Evolutionary conservation across 1,140 invertebrate genomes (phyloP).

Genomic region (Cataglyphis hispanica): DNA sequence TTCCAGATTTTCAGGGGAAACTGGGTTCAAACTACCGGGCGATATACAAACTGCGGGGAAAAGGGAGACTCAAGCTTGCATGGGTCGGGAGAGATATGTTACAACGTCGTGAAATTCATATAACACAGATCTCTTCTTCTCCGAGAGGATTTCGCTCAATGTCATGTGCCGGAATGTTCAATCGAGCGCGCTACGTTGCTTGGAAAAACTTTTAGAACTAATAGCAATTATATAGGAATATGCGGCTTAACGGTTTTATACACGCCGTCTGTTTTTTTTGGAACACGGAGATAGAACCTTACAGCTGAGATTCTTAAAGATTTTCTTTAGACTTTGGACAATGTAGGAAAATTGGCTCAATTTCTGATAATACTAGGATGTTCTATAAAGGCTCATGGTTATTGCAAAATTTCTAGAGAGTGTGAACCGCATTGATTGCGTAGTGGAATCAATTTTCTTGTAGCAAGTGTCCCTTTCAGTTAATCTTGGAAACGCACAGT

Average conservation of each 20-base stretch:
- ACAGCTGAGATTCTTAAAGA: not conserved
- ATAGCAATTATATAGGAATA: constrained; percentile 26
- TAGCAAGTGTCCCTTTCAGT: not conserved
- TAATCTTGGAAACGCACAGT: not conserved
- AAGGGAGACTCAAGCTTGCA: not conserved
- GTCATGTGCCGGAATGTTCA: not conserved
- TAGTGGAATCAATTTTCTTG: constrained; percentile 23
- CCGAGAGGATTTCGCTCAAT: constrained; percentile 15
- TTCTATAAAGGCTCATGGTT: constrained; percentile 24
- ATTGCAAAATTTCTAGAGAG: constrained; percentile 6
- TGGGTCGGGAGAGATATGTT: constrained; percentile 37
- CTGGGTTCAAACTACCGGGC: constrained; percentile 80
- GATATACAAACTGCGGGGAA: constrained; percentile 66
- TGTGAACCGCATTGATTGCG: not conserved
- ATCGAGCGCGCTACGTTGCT: constrained; percentile 16
- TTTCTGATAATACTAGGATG: constrained; percentile 4
- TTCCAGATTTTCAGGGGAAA: constrained; percentile 75
- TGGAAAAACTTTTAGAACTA: constrained; percentile 14
- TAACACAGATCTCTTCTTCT: constrained; percentile 71
- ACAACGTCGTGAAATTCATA: constrained; percentile 72
- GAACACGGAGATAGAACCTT: not conserved
- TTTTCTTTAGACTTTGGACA: not conserved
- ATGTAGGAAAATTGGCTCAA: constrained; percentile 36
- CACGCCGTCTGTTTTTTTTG: not conserved
- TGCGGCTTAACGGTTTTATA: not conserved